These are phyloP conservation scores for Caenorhabditis latens DNA, from an alignment of 1,140 invertebrate species.

Conservation along the genomic window DNA sequence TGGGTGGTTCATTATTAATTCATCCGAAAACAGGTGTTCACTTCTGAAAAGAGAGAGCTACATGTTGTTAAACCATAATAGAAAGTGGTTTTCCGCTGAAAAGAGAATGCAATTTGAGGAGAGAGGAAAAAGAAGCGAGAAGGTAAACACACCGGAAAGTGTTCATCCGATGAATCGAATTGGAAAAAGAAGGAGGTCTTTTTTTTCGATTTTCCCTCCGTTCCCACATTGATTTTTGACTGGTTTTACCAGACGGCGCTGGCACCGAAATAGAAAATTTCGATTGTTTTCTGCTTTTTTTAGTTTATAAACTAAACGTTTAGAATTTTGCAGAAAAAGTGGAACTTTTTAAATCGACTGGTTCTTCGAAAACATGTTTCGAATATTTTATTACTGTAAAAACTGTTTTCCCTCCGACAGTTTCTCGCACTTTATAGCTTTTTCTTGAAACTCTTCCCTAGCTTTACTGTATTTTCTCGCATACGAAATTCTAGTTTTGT, in stretches of 20 bases:
- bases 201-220: not conserved
- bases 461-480: not conserved
- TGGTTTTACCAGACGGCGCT: not conserved
- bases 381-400: too few species aligned
- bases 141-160: slow-evolving; percentile 31
- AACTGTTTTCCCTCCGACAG: too few species aligned
- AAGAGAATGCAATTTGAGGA: not conserved
- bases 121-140: not conserved
- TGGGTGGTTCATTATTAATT: slow-evolving; percentile 10
- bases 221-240: not conserved
- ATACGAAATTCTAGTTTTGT: slow-evolving; percentile 33
- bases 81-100: not conserved
- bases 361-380: too few species aligned
- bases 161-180: slow-evolving; percentile 39
- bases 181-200: not conserved
- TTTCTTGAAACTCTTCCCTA: not conserved
- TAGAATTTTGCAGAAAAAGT: too few species aligned
- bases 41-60: not conserved
- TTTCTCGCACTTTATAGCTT: too few species aligned
- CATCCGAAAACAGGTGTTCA: not conserved
- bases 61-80: not conserved
- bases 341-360: too few species aligned
- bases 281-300: not conserved
- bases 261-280: not conserved
- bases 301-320: not conserved